Percentiles rank a stretch among this genome's conserved stretches.
Evolutionary conservation across 2,888 invertebrate genomes (phyloP).

Genomic region (Pristionchus arcanus): DNA sequence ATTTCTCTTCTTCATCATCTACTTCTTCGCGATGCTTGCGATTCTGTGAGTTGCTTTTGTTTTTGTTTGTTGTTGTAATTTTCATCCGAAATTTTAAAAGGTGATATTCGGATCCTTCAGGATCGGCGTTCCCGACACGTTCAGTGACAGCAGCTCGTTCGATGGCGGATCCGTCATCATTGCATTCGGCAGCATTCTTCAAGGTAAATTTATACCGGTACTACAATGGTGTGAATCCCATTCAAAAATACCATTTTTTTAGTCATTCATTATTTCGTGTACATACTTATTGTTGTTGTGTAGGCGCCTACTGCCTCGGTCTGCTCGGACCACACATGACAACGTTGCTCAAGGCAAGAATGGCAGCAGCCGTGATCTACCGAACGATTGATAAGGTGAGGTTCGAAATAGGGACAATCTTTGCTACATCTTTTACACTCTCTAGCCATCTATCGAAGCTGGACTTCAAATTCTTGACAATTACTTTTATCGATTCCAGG

Average conservation of each 20-base stretch:
- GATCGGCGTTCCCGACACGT: not conserved
- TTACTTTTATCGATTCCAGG: not conserved
- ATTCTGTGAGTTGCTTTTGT: not conserved
- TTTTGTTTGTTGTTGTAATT: not conserved
- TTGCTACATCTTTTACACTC: too few relatives aligned
- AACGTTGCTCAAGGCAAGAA: conserved; percentile 26
- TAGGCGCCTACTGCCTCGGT: conserved; percentile 41
- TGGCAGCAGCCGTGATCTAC: conserved; percentile 43
- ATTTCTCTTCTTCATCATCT: conserved; percentile 20
- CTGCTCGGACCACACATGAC: conserved; percentile 49
- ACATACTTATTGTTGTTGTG: too few relatives aligned
- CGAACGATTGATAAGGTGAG: conserved; percentile 36
- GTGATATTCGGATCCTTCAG: not conserved
- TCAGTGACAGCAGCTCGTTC: not conserved
- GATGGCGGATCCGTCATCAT: conserved; percentile 17
- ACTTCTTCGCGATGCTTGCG: not conserved
- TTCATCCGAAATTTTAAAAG: not conserved
- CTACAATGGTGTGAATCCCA: too few relatives aligned
- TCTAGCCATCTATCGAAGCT: too few relatives aligned
- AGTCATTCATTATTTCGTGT: not conserved
- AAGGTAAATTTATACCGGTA: not conserved
- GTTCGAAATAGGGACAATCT: not conserved
- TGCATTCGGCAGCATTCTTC: conserved; percentile 20
- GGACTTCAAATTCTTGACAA: too few relatives aligned
- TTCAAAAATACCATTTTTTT: too few relatives aligned